phyloP scores from a whole-genome alignment of 2,888 invertebrate genomes.

The Horisme vitalbata region DNA sequence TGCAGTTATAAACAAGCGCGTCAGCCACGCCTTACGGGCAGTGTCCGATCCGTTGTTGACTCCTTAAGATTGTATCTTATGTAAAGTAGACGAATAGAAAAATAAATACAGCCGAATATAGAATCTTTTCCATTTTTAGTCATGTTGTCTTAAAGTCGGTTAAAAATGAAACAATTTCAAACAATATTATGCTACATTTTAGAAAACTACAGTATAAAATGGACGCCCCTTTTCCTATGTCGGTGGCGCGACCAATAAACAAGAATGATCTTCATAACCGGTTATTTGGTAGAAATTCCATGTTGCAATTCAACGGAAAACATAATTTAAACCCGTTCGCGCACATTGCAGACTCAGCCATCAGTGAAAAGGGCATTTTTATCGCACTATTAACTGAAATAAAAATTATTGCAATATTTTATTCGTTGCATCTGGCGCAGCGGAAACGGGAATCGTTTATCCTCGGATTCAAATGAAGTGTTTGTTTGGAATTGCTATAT shows the following conservation, averaged over 20 bases:
- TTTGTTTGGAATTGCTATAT: conserved; percentile 6
- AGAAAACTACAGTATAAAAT: too few relatives aligned
- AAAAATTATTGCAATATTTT: conserved; percentile 53
- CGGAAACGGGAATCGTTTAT: conserved; percentile 40
- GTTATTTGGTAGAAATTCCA: background rate
- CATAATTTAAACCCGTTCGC: conserved; percentile 20
- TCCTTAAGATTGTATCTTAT: too few relatives aligned
- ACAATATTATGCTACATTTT: too few relatives aligned
- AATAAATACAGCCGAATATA: too few relatives aligned
- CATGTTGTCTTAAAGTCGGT: too few relatives aligned
- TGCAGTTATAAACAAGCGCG: too few relatives aligned
- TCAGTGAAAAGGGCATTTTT: conserved; percentile 33
- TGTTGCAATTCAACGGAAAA: conserved; percentile 13
- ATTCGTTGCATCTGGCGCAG: conserved; percentile 47
- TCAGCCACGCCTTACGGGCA: too few relatives aligned
- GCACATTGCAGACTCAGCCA: conserved; percentile 24
- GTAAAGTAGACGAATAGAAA: too few relatives aligned
- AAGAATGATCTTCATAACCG: background rate
- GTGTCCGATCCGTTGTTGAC: too few relatives aligned
- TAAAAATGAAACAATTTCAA: too few relatives aligned
- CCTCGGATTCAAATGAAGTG: conserved; percentile 42
- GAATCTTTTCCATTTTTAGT: too few relatives aligned
- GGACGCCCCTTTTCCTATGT: background rate
- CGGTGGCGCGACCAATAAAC: too few relatives aligned
- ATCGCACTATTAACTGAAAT: conserved; percentile 34